phyloP scores from a whole-genome alignment of 2,113 vertebrate genomes.

The Phaetusa simplex region DNA sequence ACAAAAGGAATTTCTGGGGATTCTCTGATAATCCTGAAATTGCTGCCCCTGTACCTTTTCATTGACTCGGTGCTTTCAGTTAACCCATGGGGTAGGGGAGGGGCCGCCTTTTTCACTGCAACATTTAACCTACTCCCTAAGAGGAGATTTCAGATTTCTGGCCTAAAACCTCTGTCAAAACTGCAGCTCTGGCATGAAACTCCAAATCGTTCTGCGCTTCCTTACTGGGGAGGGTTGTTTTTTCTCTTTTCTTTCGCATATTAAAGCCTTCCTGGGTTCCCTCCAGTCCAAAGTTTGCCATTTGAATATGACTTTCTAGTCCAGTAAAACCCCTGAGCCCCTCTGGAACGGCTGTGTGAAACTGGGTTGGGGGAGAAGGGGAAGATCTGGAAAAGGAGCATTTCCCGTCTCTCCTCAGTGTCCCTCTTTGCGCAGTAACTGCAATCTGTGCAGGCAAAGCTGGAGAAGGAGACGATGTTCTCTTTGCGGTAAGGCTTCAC shows the following conservation, averaged over 20 bases:
- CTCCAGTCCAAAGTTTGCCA: neutral
- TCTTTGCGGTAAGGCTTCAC: neutral
- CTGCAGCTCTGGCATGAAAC: neutral
- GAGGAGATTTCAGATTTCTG: neutral
- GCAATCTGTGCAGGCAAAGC: neutral
- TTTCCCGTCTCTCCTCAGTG: neutral
- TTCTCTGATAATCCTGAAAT: conserved; percentile 69
- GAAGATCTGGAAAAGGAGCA: neutral
- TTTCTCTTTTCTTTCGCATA: neutral
- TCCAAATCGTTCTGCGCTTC: no score
- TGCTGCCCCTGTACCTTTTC: conserved; percentile 45
- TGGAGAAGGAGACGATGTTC: neutral
- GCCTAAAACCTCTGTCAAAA: neutral
- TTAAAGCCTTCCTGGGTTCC: neutral
- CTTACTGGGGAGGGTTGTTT: neutral
- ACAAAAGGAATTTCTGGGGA: conserved; percentile 66
- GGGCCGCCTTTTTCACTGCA: neutral
- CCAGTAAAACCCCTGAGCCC: neutral
- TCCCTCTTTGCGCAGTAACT: no score
- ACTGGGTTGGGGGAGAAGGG: neutral
- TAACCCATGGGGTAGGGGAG: conserved; percentile 1
- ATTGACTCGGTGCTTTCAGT: conserved; percentile 29
- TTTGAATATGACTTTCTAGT: neutral
- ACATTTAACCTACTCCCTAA: neutral
- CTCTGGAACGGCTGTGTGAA: neutral